These are phyloP conservation scores for Chrysolophus pictus DNA, from an alignment of 2,797 vertebrate genomes.

Conservation along the genomic window DNA sequence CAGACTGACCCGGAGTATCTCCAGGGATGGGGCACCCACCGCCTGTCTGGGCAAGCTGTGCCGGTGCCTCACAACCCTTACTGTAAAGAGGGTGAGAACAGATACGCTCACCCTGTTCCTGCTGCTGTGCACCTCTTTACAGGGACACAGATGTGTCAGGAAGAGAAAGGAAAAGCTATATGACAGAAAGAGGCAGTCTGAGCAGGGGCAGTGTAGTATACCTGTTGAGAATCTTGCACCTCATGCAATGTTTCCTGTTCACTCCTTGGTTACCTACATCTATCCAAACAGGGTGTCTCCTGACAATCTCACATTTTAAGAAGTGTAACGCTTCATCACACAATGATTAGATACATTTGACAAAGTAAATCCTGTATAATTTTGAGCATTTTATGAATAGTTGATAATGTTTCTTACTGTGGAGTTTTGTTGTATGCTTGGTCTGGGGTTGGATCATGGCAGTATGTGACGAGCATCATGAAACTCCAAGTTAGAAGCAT, in stretches of 20 bases:
- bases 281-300: neutral
- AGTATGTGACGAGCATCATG: neutral
- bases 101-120: neutral
- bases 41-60: no score
- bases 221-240: neutral
- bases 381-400: neutral
- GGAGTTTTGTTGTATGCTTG: neutral
- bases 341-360: neutral
- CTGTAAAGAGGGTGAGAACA: neutral
- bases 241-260: neutral
- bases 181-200: neutral
- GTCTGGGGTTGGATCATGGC: neutral
- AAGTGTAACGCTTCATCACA: neutral
- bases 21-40: no score
- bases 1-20: no score
- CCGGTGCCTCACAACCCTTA: no score
- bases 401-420: neutral
- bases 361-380: neutral
- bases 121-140: neutral
- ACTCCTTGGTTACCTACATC: neutral
- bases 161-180: neutral
- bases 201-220: neutral
- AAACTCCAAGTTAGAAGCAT: neutral
- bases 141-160: neutral
- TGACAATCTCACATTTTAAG: neutral